Evolutionary conservation across 2,113 vertebrate species (phyloP).

Genomic region (Oplegnathus fasciatus): DNA sequence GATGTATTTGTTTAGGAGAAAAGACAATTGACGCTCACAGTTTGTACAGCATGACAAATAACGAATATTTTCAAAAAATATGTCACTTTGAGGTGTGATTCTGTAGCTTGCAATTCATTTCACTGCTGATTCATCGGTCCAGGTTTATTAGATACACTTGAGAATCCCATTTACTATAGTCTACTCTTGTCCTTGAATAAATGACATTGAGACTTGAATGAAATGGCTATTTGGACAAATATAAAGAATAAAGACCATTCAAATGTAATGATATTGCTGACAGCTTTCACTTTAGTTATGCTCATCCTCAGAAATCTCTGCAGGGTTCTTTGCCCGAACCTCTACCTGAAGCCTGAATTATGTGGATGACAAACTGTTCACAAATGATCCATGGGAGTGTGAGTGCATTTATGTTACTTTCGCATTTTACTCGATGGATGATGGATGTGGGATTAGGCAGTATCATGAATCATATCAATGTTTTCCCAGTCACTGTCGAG

Average conservation of each 20-base stretch:
- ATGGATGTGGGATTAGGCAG: slow-evolving; percentile 70
- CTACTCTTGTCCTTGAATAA: slow-evolving; percentile 33
- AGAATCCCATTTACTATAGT: slow-evolving; percentile 16
- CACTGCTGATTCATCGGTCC: slow-evolving; percentile 33
- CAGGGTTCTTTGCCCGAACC: slow-evolving; percentile 31
- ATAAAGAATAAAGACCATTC: slow-evolving; percentile 9
- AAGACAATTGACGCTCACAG: slow-evolving; percentile 12
- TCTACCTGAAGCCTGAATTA: slow-evolving; percentile 49
- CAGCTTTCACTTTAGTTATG: slow-evolving; percentile 30
- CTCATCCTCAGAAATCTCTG: slow-evolving; percentile 32
- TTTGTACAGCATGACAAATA: slow-evolving; percentile 15
- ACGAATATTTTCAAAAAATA: slow-evolving; percentile 4
- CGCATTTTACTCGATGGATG: slow-evolving; percentile 57
- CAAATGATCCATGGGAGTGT: slow-evolving; percentile 69
- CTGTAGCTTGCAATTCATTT: slow-evolving; percentile 32
- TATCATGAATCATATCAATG: slow-evolving; percentile 72
- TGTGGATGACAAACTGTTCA: slow-evolving; percentile 62
- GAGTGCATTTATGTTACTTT: slow-evolving; percentile 59
- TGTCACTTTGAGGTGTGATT: slow-evolving; percentile 21
- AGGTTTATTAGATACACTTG: slow-evolving; percentile 26
- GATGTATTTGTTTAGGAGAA: slow-evolving; percentile 27
- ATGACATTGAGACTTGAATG: slow-evolving; percentile 18
- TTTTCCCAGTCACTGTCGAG: slow-evolving; percentile 52
- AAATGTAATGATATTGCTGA: slow-evolving; percentile 32
- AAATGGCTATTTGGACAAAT: slow-evolving; percentile 9